phyloP scores from a whole-genome alignment of 2,797 vertebrate species.

The Ceyx erithaca region DNA sequence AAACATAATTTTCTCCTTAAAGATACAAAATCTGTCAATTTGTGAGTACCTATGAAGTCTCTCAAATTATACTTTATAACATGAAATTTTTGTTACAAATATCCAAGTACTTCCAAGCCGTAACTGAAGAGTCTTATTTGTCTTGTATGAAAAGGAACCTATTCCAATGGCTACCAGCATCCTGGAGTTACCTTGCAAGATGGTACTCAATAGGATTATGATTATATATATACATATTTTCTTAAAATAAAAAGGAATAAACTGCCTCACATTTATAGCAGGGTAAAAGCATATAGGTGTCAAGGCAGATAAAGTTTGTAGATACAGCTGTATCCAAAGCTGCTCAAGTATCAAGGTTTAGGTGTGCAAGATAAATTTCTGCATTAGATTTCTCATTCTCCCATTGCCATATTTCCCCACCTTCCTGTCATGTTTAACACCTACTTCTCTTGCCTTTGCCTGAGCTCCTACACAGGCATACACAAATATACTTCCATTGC shows the following conservation, averaged over 20 bases:
- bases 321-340: neutral
- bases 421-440: conserved; percentile 43
- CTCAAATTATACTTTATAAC: neutral
- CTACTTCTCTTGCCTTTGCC: conserved; percentile 35
- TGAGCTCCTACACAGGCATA: conserved; percentile 29
- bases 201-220: neutral
- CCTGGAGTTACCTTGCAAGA: neutral
- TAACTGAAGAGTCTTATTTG: neutral
- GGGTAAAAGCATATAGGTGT: neutral
- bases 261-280: neutral
- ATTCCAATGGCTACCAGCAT: neutral
- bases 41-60: neutral
- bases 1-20: neutral
- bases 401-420: conserved; percentile 41
- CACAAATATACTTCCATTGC: conserved; percentile 19
- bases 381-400: conserved; percentile 16
- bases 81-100: neutral
- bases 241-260: neutral
- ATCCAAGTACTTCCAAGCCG: neutral
- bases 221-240: neutral
- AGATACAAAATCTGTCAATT: neutral
- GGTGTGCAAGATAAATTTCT: neutral
- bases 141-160: neutral
- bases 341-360: neutral
- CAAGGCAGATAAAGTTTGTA: neutral